Conservation (phyloP, 2,888 invertebrate species). For the Stegana nigrithorax region DNA sequence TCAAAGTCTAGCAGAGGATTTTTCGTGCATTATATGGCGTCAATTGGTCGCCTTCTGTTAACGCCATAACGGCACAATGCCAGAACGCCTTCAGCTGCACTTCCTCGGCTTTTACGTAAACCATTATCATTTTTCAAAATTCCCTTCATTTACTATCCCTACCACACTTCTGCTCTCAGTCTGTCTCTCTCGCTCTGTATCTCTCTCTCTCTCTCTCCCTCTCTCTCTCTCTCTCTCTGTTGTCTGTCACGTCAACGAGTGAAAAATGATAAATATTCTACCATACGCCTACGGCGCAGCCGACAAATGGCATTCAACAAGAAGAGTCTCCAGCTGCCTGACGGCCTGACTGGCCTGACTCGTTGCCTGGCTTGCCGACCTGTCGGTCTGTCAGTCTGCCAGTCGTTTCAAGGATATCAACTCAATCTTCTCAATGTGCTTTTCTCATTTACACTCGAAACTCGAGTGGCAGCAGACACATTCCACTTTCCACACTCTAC, state of each 20-base stretch:
- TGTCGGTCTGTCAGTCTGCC: neutral
- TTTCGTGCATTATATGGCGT: too few species aligned
- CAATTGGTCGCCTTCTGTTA: too few species aligned
- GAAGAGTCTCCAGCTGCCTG: neutral
- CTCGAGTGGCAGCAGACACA: slow-evolving; percentile 36
- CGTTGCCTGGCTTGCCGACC: neutral
- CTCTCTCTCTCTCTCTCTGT: neutral
- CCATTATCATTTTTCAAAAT: slow-evolving; percentile 4
- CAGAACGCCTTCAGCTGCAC: too few species aligned
- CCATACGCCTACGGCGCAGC: neutral
- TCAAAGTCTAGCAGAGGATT: too few species aligned
- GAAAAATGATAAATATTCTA: slow-evolving; percentile 51
- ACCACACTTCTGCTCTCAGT: too few species aligned
- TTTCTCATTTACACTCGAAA: slow-evolving; percentile 54
- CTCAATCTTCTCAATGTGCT: slow-evolving; percentile 24
- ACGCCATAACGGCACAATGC: too few species aligned
- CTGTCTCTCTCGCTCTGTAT: neutral
- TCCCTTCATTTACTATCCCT: too few species aligned
- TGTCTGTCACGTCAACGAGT: slow-evolving; percentile 32
- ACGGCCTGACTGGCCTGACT: neutral
- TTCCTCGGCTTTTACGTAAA: too few species aligned
- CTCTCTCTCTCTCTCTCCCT: too few species aligned
- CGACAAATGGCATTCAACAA: slow-evolving; percentile 11
- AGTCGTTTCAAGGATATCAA: neutral
- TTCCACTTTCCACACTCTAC: slow-evolving; percentile 4